These are phyloP conservation scores for Actinia equina DNA, from an alignment of 64 coral and sea anemone species.

Conservation along the genomic window DNA sequence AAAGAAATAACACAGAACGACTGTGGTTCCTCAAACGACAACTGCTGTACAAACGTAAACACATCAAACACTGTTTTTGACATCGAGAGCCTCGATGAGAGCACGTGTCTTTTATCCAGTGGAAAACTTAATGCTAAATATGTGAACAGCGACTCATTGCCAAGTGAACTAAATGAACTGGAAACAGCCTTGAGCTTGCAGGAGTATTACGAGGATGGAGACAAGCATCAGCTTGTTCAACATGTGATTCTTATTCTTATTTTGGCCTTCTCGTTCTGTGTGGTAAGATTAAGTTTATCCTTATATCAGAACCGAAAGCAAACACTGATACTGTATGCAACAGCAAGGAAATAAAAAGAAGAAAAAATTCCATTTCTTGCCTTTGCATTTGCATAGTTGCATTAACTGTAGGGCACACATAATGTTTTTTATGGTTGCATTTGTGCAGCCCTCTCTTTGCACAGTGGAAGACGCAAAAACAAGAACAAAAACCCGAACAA, in stretches of 20 bases:
- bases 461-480: too few relatives aligned
- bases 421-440: background rate
- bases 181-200: slow-evolving; percentile 17
- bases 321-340: background rate
- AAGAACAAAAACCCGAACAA: too few relatives aligned
- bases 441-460: too few relatives aligned
- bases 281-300: slow-evolving; percentile 29
- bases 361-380: background rate
- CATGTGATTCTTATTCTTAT: slow-evolving; percentile 47
- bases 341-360: background rate
- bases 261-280: slow-evolving; percentile 20
- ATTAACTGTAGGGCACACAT: too few relatives aligned
- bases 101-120: slow-evolving; percentile 17
- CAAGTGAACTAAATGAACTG: background rate
- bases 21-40: background rate
- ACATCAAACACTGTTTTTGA: background rate
- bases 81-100: slow-evolving; percentile 20
- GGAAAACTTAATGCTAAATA: background rate
- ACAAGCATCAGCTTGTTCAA: slow-evolving; percentile 49
- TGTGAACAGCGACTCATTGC: background rate
- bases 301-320: background rate
- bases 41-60: background rate
- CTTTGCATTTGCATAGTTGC: background rate
- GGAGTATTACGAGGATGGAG: slow-evolving; percentile 36
- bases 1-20: background rate